A percentile compares a stretch with the other conserved stretches of the same genome.
Conservation (phyloP, 2,113 vertebrate species). For the Emydocephalus ijimae region DNA sequence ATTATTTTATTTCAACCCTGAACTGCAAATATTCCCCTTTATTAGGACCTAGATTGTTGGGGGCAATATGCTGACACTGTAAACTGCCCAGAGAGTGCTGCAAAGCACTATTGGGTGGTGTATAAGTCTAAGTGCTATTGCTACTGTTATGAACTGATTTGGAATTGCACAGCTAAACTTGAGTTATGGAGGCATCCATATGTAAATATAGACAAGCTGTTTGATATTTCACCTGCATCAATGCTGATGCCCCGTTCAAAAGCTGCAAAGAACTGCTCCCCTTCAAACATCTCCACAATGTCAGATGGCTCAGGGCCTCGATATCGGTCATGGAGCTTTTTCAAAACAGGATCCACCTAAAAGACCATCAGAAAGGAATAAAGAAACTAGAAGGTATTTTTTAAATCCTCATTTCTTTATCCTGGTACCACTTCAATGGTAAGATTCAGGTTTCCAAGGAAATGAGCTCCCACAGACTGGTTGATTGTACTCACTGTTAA, state of each 20-base stretch:
- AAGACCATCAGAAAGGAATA: neutral
- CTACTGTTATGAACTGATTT: rapidly evolving
- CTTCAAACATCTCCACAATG: slow-evolving; percentile 89
- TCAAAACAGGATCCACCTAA: slow-evolving; percentile 80
- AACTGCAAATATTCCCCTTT: no score
- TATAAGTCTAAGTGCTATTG: neutral
- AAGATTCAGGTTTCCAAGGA: neutral
- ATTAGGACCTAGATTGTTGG: no score
- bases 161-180: neutral
- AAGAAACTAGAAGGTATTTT: neutral
- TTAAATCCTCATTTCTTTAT: neutral
- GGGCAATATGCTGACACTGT: no score
- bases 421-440: neutral
- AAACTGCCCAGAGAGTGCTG: neutral
- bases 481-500: no score
- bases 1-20: no score
- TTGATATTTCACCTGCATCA: slow-evolving; percentile 73
- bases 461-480: neutral
- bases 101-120: neutral
- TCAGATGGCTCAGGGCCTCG: slow-evolving; percentile 94
- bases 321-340: slow-evolving; percentile 79
- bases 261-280: slow-evolving; percentile 94
- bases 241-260: slow-evolving; percentile 90
- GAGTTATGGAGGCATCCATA: neutral
- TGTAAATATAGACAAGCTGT: neutral